A percentile compares a stretch with the other conserved stretches of the same genome.
Evolutionary conservation across 2,888 invertebrate species (phyloP).

Genomic region (Fabriciana adippe): DNA sequence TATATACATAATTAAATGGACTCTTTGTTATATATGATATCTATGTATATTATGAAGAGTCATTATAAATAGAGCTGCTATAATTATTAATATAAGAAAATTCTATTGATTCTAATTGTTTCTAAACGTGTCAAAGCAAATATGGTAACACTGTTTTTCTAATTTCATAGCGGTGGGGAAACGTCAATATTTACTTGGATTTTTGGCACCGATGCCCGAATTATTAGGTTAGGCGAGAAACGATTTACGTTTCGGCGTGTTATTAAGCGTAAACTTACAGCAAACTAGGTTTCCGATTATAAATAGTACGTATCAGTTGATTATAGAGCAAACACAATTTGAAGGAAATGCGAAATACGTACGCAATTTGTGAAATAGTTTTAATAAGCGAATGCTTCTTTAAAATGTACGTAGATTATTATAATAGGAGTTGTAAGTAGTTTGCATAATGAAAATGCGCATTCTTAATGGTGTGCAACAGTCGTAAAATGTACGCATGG

Average conservation of each 20-base stretch:
- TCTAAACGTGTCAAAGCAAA: neutral
- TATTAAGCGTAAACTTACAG: constrained; percentile 60
- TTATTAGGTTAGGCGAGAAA: constrained; percentile 64
- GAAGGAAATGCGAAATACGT: neutral
- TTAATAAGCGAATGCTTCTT: constrained; percentile 1
- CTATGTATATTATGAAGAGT: no score
- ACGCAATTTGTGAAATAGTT: neutral
- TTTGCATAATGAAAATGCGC: constrained; percentile 10
- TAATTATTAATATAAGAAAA: no score
- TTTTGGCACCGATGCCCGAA: constrained; percentile 59
- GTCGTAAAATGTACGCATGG: neutral
- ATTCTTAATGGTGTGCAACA: constrained; percentile 6
- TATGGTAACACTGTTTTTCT: neutral
- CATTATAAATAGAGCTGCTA: no score
- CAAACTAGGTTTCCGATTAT: constrained; percentile 55
- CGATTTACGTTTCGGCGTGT: constrained; percentile 64
- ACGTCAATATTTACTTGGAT: constrained; percentile 59
- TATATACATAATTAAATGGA: constrained; percentile 1
- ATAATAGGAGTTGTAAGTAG: constrained; percentile 4
- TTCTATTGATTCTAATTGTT: neutral
- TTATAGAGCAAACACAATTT: constrained; percentile 1
- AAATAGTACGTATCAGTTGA: constrained; percentile 47
- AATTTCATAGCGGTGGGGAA: neutral
- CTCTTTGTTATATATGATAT: neutral
- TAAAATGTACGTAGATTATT: neutral